Evolutionary conservation across 2,888 invertebrate species (phyloP), one percentile per base, ranked within the genome.

Genomic region (Callimorpha dominula): DNA sequence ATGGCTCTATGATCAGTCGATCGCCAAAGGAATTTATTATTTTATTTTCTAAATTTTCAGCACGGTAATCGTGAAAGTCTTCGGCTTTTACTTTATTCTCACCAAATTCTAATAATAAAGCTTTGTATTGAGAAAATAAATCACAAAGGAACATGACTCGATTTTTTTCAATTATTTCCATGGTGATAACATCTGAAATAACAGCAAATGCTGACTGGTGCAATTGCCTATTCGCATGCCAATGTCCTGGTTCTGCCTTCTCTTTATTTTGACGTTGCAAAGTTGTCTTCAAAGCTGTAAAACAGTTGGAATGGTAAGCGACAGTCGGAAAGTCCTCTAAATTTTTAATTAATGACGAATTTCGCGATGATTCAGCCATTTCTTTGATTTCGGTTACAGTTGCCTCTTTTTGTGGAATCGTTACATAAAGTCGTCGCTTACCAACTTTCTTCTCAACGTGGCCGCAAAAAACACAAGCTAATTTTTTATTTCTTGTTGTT

Each of bases 41-140:
- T 81, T 84, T 86, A 69, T 80, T 79, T 73, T 85, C 72, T 70
- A 86, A 80, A 46, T 67, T 79, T 81, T 86, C 83, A 75, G 71
- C 12, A 75, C 84, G 84, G 62, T 85, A 86, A 78, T 84, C 76
- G 70, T 77, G 17, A 42, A 85, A 20, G 14, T 62, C 62, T 62
- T 66, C n/a, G 12, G 49, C 43, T 9, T 17, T 8, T 62, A 62
- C 62, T 62, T 62, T 8, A 62, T 15, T 15, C 14, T 62, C 62
- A 62, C 20, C 62, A 62, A 62, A 40, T 62, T 62, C 62, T 15
- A 62, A 62, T 40, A 62, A 15, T 15, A 62, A 62, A 11, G 62
- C n/a, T 62, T 62, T 62, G 14, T 62, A 62, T 31, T 62, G 62
- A 62, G 12, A 62, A 7, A 62, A 62, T 31, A 62, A 62, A 60